Base-by-base conservation (phyloP, 2,888 invertebrate species). In the Craniophora ligustri region DNA sequence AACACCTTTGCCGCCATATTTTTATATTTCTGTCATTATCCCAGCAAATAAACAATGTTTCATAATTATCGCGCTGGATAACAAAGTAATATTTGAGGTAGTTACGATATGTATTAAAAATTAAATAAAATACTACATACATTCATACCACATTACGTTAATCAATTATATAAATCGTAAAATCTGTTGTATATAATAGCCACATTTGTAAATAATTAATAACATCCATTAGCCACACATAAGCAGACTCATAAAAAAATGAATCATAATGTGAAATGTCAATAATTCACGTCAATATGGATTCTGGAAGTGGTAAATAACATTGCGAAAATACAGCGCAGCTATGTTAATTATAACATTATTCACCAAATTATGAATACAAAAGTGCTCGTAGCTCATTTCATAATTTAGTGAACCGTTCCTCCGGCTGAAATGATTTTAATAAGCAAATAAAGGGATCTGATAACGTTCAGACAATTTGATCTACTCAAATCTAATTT, bases 401-500 rank as follows among this genome's bases (percentile, higher is more conserved):
- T 57, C 10, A 61, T 44, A 50, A 56, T 45, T 55, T 38, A 38
- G 40, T 35, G 51, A 48, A 39, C 54, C 47, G 63, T 70, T 72
- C 40, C 7, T 67, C 30, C 5, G 26, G 23, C 41, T 38, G 38
- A 48, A 47, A 51, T 51, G 41, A 46, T 68, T 68, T 64, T 64
- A 69, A 67, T 68, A 73, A 69, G 61, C 67, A 75, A 79, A 80
- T 76, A 75, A 73, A 78, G 74, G 66, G 61, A 72, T 76, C 69
- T 76, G 81, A 79, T 82, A 81, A 80, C 70, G 75, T 70, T 73
- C 77, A 76, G 81, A 78, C 80, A 81, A 79, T 86, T 86, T 88
- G 85, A 88, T 87, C 84, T 82, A 84, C 87, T 87, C 82, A 86
- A 83, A 84, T 84, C 84, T 85, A 89, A 90, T 91, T 89, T 90